Evolutionary conservation across 2,113 vertebrate genomes (phyloP).

Genomic region (Ochotona curzoniae): DNA sequence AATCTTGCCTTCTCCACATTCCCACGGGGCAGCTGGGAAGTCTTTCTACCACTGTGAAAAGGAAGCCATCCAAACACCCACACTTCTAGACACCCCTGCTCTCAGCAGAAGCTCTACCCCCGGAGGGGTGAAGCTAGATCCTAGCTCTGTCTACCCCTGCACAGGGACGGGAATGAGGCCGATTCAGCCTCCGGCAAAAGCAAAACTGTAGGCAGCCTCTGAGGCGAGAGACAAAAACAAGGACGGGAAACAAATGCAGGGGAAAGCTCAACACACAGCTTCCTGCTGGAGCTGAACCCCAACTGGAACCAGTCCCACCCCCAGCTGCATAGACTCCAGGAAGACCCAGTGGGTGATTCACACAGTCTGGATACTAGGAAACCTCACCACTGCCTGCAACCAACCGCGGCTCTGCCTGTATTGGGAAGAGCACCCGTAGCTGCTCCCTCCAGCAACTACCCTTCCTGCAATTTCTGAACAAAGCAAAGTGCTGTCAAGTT

Average conservation of each 20-base stretch:
- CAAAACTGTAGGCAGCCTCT: background rate
- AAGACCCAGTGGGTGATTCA: background rate
- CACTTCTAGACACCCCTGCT: background rate
- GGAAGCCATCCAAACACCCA: background rate
- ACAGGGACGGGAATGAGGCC: background rate
- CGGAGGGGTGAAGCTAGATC: background rate
- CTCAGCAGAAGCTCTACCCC: background rate
- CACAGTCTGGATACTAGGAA: background rate
- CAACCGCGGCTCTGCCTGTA: background rate
- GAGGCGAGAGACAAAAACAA: background rate
- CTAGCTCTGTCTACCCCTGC: fast-evolving
- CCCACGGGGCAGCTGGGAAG: conserved; percentile 46
- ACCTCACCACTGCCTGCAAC: background rate
- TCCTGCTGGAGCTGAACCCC: background rate
- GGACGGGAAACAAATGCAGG: background rate
- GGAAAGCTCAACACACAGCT: background rate
- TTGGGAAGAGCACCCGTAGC: background rate
- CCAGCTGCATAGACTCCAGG: background rate
- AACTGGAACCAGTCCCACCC: background rate
- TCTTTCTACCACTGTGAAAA: background rate
- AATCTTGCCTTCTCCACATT: conserved; percentile 30
- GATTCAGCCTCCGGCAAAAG: background rate
- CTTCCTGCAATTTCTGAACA: background rate
- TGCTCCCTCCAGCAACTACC: background rate
- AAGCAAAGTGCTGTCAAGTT: background rate